A percentile compares a stretch with the other conserved stretches of the same genome.
These are phyloP conservation scores for Sarcophilus harrisii DNA, from an alignment of 2,797 vertebrate genomes.

Conservation along the genomic window DNA sequence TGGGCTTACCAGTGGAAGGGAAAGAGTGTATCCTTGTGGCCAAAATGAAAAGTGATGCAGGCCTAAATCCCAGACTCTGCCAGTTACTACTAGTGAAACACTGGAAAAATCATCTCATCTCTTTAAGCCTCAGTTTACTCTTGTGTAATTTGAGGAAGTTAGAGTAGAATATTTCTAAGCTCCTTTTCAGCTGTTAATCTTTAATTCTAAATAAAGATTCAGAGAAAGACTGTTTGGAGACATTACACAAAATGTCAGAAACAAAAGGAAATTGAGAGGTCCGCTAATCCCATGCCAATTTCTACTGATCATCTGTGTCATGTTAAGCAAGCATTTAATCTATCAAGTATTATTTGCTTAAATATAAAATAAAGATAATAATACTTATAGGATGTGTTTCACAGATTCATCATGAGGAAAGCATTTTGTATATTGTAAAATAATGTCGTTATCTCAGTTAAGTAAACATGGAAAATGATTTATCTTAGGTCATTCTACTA, in stretches of 20 bases:
- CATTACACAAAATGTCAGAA: neutral
- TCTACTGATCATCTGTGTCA: neutral
- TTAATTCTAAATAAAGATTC: neutral
- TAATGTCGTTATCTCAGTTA: neutral
- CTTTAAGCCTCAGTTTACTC: neutral
- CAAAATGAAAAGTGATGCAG: neutral
- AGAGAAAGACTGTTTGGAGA: neutral
- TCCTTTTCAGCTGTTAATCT: neutral
- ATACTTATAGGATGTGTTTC: neutral
- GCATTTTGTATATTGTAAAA: neutral
- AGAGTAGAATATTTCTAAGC: neutral
- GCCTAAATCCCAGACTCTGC: neutral
- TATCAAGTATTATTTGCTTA: neutral
- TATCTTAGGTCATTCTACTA: neutral
- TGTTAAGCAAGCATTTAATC: neutral
- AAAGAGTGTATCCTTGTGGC: conserved; percentile 48
- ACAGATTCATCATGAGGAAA: neutral
- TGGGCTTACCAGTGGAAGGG: neutral
- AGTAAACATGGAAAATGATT: neutral
- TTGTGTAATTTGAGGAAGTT: neutral
- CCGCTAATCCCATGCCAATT: neutral
- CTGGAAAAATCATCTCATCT: neutral
- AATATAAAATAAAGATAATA: neutral
- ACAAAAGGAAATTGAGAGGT: neutral
- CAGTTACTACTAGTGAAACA: neutral